These are phyloP conservation scores for Phyllopteryx taeniolatus DNA, from an alignment of 2,113 vertebrate species.

Conservation along the genomic window DNA sequence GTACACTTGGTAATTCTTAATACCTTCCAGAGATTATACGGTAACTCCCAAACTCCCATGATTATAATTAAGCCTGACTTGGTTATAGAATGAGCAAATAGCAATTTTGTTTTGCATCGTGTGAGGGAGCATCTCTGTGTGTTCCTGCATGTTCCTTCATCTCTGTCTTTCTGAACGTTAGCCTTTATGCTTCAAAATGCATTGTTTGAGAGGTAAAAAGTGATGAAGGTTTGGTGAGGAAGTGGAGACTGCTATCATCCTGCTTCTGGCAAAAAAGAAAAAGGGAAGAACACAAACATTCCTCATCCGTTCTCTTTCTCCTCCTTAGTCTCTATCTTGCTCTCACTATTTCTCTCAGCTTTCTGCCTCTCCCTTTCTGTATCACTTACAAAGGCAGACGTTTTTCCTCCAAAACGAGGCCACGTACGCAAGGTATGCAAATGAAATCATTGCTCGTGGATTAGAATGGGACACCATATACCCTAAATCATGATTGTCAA, in stretches of 20 bases:
- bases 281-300: conserved; percentile 63
- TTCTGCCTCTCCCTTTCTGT: conserved; percentile 70
- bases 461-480: conserved; percentile 98
- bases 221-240: conserved; percentile 49
- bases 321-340: conserved; percentile 61
- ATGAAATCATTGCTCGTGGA: conserved; percentile 99
- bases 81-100: conserved; percentile 73
- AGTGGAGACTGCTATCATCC: conserved; percentile 61
- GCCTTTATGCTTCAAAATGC: conserved; percentile 36
- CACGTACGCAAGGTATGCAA: conserved; percentile 96
- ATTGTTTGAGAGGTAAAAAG: conserved; percentile 33
- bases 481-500: conserved; percentile 99
- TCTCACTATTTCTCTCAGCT: conserved; percentile 55
- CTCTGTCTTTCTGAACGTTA: conserved; percentile 36
- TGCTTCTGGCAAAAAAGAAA: conserved; percentile 58
- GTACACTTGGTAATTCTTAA: conserved; percentile 72
- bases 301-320: conserved; percentile 68
- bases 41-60: conserved; percentile 74
- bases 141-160: conserved; percentile 35
- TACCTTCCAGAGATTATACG: conserved; percentile 74
- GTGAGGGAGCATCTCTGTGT: conserved; percentile 69
- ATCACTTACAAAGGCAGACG: conserved; percentile 80
- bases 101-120: conserved; percentile 71
- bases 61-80: conserved; percentile 76
- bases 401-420: conserved; percentile 84